Percentiles rank a stretch among this genome's conserved stretches.
Conservation (phyloP, 2,113 vertebrate genomes). For the Todiramphus chloris region DNA sequence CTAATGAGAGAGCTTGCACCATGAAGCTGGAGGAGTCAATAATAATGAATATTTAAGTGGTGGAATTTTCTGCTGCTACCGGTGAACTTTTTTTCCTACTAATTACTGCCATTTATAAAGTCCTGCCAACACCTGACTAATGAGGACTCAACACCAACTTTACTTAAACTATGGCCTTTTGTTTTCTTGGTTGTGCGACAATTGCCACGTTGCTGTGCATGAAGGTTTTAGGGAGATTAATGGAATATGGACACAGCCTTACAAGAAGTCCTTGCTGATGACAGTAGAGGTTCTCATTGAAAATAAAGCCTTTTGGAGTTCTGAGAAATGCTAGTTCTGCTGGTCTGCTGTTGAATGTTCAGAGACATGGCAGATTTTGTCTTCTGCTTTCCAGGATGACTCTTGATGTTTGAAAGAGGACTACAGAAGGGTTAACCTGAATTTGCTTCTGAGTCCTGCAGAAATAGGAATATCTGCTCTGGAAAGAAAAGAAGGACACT, state of each 20-base stretch:
- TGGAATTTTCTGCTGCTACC: constrained; percentile 24
- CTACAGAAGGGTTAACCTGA: neutral
- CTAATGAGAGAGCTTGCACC: neutral
- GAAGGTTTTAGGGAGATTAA: constrained; percentile 5
- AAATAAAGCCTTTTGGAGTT: neutral
- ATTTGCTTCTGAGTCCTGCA: neutral
- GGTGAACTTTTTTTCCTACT: neutral
- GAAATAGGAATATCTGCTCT: neutral
- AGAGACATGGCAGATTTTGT: neutral
- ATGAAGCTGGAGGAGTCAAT: constrained; percentile 1
- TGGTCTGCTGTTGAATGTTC: neutral
- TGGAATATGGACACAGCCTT: neutral
- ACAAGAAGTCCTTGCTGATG: neutral
- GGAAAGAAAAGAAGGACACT: neutral
- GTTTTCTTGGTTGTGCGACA: constrained; percentile 10
- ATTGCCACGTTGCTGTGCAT: neutral
- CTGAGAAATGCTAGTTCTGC: neutral
- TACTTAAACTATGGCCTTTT: constrained; percentile 48
- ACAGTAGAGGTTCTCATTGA: neutral
- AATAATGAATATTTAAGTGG: constrained; percentile 54
- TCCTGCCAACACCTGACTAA: constrained; percentile 57
- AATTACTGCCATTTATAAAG: constrained; percentile 69
- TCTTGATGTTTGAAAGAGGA: neutral
- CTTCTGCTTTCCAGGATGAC: neutral
- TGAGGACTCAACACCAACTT: constrained; percentile 42